A percentile compares a stretch with the other conserved stretches of the same genome.
Conservation (phyloP, 1,140 invertebrate species). For the Nomia melanderi region DNA sequence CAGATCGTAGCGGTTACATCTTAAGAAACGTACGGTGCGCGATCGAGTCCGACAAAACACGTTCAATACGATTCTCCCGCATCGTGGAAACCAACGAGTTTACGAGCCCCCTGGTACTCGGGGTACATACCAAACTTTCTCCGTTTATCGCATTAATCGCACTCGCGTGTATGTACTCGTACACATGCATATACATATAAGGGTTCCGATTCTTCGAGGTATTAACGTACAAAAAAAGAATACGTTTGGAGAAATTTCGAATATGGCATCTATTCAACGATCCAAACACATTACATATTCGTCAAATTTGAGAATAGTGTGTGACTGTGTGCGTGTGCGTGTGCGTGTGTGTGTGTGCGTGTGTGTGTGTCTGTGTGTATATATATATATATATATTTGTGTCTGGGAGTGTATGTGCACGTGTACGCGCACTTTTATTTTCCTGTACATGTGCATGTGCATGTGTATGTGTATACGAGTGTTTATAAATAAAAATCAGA, state of each 20-base stretch:
- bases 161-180: not conserved
- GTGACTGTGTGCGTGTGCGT: conserved; percentile 8
- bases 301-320: conserved; percentile 30
- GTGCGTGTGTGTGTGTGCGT: not conserved
- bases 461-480: not conserved
- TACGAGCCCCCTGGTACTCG: too few relatives aligned
- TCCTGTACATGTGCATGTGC: not conserved
- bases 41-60: too few relatives aligned
- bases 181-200: conserved; percentile 13
- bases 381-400: conserved; percentile 16
- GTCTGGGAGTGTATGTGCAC: not conserved
- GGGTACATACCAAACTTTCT: not conserved
- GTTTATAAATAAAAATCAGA: conserved; percentile 6
- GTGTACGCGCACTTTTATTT: too few relatives aligned
- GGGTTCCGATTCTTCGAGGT: conserved; percentile 46
- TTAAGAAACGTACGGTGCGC: too few relatives aligned
- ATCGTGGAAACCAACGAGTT: too few relatives aligned
- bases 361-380: not conserved
- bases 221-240: conserved; percentile 59
- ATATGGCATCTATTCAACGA: conserved; percentile 54
- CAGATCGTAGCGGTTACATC: too few relatives aligned
- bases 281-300: conserved; percentile 51
- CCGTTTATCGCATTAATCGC: not conserved
- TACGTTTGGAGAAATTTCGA: conserved; percentile 53
- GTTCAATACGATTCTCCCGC: too few relatives aligned